Evolutionary conservation across 2,888 invertebrate genomes (phyloP), one percentile per base, ranked within the genome.

Genomic region (Oasisia sp.): DNA sequence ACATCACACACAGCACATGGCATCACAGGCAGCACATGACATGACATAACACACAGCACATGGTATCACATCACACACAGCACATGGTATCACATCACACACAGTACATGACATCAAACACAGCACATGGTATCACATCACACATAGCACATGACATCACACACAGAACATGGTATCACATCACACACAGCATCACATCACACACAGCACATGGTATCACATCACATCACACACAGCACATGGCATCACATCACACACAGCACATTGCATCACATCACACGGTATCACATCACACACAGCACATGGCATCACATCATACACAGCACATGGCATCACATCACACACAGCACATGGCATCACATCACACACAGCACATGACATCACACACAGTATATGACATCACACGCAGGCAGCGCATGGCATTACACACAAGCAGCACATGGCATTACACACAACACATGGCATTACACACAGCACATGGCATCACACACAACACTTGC

Each of bases 1-100:
- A 32, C 90, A 90, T 90, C 27, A 90, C 90, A 90, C 38, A 90
- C 90, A 90, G 27, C 32, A 90, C 90, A 90, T 32, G n/a, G 90
- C 90, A 90, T 90, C 90, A 90, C 32, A 90, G 3, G 7, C 32
- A 32, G 8, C 27, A 90, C 90, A 90, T 14, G 14, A 32, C 90
- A 90, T n/a, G 4, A 32, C 90, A 90, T 90, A 0, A 90, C 90
- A 90, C 1, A 44, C 32, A 90, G 3, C 4, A 90, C 90, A 90
- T 7, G 90, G 90, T 32, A 90, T 90, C 3, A 90, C 32, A 90
- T 0, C 32, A 90, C 1, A 90, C 32, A 90, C 32, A 90, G 19
- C 32, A 90, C 90, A 90, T 5, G 32, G 90, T 32, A 90, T 90
- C 32, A 90, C 90, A 90, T 7, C 0, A 90, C 44, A 90, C 7